phyloP scores from a whole-genome alignment of 2,113 vertebrate genomes.

The Phalacrocorax brasilianus region DNA sequence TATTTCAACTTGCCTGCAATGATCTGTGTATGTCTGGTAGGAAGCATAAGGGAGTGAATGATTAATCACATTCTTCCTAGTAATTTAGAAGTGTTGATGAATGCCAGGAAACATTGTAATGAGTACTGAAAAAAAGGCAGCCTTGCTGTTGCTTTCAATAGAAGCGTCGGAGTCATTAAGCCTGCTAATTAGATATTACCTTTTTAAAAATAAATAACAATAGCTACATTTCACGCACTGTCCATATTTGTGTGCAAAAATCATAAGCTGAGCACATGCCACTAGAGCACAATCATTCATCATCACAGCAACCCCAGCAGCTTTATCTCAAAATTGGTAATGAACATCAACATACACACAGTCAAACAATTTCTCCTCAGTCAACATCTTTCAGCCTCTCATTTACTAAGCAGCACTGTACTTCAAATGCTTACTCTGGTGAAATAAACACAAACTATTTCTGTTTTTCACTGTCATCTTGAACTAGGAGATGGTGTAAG shows the following conservation, averaged over 20 bases:
- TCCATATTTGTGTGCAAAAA: background rate
- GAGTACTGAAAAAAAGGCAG: background rate
- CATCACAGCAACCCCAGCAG: background rate
- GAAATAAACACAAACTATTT: background rate
- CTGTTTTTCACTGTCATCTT: background rate
- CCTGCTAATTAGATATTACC: background rate
- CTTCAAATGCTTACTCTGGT: background rate
- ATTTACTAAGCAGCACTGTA: background rate
- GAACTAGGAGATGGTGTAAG: background rate
- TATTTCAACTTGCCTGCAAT: conserved; percentile 29
- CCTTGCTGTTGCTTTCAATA: background rate
- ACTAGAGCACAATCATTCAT: background rate
- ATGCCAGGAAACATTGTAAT: conserved; percentile 23
- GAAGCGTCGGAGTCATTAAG: background rate
- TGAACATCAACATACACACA: background rate
- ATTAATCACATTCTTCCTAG: conserved; percentile 54
- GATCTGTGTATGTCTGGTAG: conserved; percentile 7
- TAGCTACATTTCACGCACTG: background rate
- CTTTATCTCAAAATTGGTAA: background rate
- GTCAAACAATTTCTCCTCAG: background rate
- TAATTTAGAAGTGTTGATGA: conserved; percentile 50
- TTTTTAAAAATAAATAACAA: background rate
- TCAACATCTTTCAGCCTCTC: background rate
- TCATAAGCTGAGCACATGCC: background rate
- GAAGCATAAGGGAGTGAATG: conserved; percentile 43